phyloP scores from a whole-genome alignment of 2,888 invertebrate species.

The Aphidoletes aphidimyza region DNA sequence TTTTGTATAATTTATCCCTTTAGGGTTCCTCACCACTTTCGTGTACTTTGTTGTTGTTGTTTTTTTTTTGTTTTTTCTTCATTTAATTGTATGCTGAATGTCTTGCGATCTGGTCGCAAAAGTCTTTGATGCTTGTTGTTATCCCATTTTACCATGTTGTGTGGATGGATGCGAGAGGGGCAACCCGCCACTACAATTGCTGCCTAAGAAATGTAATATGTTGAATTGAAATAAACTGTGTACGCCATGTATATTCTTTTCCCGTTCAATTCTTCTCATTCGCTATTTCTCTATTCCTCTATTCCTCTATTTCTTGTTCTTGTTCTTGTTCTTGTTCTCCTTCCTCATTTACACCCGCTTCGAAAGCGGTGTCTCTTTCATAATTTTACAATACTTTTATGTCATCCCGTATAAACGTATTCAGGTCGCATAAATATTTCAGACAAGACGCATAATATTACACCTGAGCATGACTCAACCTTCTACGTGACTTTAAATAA shows the following conservation, averaged over 20 bases:
- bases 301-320: too few relatives aligned
- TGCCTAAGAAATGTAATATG: too few relatives aligned
- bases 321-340: too few relatives aligned
- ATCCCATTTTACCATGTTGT: not conserved
- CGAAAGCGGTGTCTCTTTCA: constrained; percentile 22
- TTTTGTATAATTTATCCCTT: not conserved
- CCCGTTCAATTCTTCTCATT: too few relatives aligned
- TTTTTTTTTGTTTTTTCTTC: not conserved
- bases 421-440: constrained; percentile 52
- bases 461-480: constrained; percentile 28
- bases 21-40: not conserved
- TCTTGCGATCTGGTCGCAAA: not conserved
- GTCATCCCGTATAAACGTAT: constrained; percentile 22
- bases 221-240: too few relatives aligned
- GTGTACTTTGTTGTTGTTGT: not conserved
- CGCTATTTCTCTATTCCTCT: too few relatives aligned
- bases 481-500: constrained; percentile 40
- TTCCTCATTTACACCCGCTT: not conserved
- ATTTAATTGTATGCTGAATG: constrained; percentile 11
- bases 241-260: too few relatives aligned
- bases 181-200: too few relatives aligned
- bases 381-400: constrained; percentile 44
- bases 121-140: not conserved
- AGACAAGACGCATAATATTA: constrained; percentile 49
- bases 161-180: not conserved